Evolutionary conservation across 2,888 invertebrate species (phyloP).

Genomic region (Corythucha ciliata): DNA sequence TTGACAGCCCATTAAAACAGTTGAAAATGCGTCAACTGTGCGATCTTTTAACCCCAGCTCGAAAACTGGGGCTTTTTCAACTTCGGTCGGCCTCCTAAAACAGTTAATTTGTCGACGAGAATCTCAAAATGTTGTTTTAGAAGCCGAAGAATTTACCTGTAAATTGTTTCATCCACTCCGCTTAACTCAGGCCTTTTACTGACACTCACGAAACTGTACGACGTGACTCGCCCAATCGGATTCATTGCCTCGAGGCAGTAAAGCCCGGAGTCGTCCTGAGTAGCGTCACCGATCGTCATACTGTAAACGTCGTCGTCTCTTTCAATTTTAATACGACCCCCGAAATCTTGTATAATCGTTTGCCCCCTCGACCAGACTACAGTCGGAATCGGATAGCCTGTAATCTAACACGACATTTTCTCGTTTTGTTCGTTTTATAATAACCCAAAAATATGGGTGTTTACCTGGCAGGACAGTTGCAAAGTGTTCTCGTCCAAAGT

Average conservation of each 20-base stretch:
- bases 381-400: conserved; percentile 20
- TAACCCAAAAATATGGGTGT: too few species aligned
- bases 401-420: conserved; percentile 12
- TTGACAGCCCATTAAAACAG: conserved; percentile 45
- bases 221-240: conserved; percentile 18
- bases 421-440: too few species aligned
- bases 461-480: conserved; percentile 13
- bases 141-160: conserved; percentile 14
- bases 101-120: too few species aligned
- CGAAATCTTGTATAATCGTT: conserved; percentile 20
- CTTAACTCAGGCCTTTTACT: conserved; percentile 16
- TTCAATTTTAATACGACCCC: conserved; percentile 13
- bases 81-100: conserved; percentile 17
- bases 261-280: conserved; percentile 43
- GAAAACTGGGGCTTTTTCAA: conserved; percentile 18
- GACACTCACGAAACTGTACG: conserved; percentile 21
- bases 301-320: conserved; percentile 22
- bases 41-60: conserved; percentile 18
- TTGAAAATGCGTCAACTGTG: conserved; percentile 24
- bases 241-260: conserved; percentile 40
- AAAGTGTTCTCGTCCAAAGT: conserved; percentile 15
- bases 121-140: too few species aligned
- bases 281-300: conserved; percentile 32
- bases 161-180: conserved; percentile 20
- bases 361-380: conserved; percentile 21